Conservation (phyloP, 1,140 invertebrate genomes). For the Drosophila ficusphila region DNA sequence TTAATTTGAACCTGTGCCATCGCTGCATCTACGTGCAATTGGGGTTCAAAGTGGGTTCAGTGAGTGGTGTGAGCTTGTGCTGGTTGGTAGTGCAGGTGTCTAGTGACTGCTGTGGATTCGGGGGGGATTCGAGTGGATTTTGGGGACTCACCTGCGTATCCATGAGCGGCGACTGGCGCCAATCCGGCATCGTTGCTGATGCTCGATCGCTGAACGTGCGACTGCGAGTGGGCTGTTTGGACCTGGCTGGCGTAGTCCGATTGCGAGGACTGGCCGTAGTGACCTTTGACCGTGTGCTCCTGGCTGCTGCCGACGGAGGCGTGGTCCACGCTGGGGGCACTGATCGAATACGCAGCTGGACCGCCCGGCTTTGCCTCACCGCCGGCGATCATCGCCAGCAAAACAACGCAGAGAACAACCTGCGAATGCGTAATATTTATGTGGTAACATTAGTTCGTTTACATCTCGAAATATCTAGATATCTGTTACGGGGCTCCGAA, state of each 20-base stretch:
- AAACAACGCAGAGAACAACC: constrained; percentile 74
- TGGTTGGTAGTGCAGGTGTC: constrained; percentile 1
- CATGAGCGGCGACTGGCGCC: constrained; percentile 57
- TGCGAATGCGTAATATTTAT: constrained; percentile 14
- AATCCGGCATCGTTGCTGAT: constrained; percentile 85
- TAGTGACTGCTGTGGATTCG: not conserved
- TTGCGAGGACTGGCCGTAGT: constrained; percentile 85
- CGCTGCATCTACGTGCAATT: constrained; percentile 27
- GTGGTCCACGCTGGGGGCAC: constrained; percentile 84
- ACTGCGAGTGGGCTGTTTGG: constrained; percentile 85
- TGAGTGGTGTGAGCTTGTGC: constrained; percentile 23
- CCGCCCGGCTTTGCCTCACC: constrained; percentile 83
- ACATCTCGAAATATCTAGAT: no score
- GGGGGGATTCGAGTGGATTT: not conserved
- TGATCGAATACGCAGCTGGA: constrained; percentile 85
- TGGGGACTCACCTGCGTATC: constrained; percentile 57
- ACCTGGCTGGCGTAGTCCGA: constrained; percentile 85
- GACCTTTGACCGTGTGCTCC: constrained; percentile 86
- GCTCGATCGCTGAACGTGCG: constrained; percentile 85
- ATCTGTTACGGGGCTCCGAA: no score
- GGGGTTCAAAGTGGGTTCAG: not conserved
- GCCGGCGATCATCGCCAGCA: constrained; percentile 68
- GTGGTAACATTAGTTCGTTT: no score
- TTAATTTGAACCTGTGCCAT: constrained; percentile 9
- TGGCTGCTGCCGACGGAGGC: constrained; percentile 85